Percentiles rank a stretch among this genome's conserved stretches.
phyloP scores from a whole-genome alignment of 1,140 invertebrate genomes.

The Drosophila kikkawai region DNA sequence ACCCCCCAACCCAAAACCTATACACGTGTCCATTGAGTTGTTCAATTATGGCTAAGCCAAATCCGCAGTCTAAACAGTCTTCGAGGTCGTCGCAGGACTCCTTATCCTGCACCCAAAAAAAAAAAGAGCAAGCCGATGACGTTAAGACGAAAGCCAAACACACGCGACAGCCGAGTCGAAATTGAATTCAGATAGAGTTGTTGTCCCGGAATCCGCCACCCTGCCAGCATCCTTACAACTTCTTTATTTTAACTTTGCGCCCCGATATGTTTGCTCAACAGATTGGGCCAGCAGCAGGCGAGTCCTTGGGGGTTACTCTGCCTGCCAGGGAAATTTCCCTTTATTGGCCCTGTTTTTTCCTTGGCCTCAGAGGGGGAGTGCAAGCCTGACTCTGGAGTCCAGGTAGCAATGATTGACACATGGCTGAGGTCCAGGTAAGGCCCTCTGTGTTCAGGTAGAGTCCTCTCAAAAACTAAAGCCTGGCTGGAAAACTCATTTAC shows the following conservation, averaged over 20 bases:
- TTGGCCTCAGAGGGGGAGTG: not conserved
- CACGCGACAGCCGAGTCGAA: slow-evolving; percentile 60
- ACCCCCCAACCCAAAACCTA: too few species aligned
- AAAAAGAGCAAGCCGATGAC: slow-evolving; percentile 51
- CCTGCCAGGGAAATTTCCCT: slow-evolving; percentile 16
- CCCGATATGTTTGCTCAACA: slow-evolving; percentile 47
- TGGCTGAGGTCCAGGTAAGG: not conserved
- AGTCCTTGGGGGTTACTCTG: slow-evolving; percentile 31
- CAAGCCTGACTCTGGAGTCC: not conserved
- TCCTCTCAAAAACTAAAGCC: slow-evolving; percentile 3
- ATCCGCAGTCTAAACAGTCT: slow-evolving; percentile 73
- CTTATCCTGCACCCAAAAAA: slow-evolving; percentile 1
- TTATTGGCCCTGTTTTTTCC: slow-evolving; percentile 2
- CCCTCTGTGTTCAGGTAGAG: not conserved
- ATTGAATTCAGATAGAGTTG: slow-evolving; percentile 75
- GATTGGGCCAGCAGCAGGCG: slow-evolving; percentile 15
- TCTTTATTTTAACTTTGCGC: slow-evolving; percentile 31
- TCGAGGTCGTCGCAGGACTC: not conserved
- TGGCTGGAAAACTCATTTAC: slow-evolving; percentile 3
- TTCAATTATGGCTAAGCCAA: slow-evolving; percentile 83
- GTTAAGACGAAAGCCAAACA: slow-evolving; percentile 78
- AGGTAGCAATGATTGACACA: slow-evolving; percentile 8
- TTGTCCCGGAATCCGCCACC: slow-evolving; percentile 20
- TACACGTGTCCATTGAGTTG: slow-evolving; percentile 78
- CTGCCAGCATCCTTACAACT: not conserved